phyloP scores from a whole-genome alignment of 2,888 invertebrate genomes.

The Cistogaster globosa region DNA sequence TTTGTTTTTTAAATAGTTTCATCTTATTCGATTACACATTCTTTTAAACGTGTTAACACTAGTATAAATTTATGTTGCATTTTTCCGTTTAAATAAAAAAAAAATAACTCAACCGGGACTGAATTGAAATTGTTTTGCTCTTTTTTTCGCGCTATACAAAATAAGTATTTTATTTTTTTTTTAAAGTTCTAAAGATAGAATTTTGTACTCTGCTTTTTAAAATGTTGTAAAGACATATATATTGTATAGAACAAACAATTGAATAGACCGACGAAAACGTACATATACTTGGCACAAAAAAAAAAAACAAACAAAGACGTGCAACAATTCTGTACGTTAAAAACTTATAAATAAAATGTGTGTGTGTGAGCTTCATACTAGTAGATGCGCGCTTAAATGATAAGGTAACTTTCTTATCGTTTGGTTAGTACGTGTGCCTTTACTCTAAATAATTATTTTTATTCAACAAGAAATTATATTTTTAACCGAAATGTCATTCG shows the following conservation, averaged over 20 bases:
- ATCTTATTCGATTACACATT: constrained; percentile 24
- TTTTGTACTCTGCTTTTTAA: constrained; percentile 31
- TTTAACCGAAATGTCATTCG: no score
- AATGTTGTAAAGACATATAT: constrained; percentile 27
- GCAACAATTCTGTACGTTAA: background rate
- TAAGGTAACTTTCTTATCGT: background rate
- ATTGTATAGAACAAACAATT: background rate
- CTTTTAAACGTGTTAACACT: background rate
- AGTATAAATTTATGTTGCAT: background rate
- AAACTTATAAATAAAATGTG: constrained; percentile 20
- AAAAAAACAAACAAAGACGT: background rate
- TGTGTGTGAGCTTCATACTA: no score
- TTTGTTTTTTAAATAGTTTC: no score
- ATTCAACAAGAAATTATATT: no score
- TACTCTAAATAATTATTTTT: no score
- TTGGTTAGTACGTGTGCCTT: no score
- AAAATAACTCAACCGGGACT: constrained; percentile 30
- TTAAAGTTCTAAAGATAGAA: constrained; percentile 63
- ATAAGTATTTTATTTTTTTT: background rate
- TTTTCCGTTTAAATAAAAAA: constrained; percentile 6
- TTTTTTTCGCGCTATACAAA: background rate
- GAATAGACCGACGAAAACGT: background rate
- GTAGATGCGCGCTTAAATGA: background rate
- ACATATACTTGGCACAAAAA: background rate
- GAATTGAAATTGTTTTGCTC: constrained; percentile 17